Conservation (phyloP, 1,140 invertebrate species). For the Heterodera carotae region DNA sequence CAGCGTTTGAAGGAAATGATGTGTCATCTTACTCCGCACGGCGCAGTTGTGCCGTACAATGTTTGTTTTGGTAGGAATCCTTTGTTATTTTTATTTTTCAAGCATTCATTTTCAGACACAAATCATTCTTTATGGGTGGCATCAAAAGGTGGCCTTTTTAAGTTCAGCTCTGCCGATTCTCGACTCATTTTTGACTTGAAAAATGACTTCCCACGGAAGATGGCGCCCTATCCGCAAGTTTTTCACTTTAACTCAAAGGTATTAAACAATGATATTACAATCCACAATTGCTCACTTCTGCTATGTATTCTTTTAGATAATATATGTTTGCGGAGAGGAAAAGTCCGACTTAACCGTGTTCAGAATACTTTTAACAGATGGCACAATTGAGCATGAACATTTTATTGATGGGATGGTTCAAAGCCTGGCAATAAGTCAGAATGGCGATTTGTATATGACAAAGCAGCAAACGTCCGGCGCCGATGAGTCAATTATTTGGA, state of each 20-base stretch:
- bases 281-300: too few relatives aligned
- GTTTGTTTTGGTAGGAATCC: conserved; percentile 41
- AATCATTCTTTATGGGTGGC: conserved; percentile 58
- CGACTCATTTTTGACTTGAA: conserved; percentile 54
- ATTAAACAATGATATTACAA: neutral
- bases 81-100: neutral
- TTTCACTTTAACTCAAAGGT: conserved; percentile 54
- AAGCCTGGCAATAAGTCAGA: conserved; percentile 48
- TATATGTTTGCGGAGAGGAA: conserved; percentile 54
- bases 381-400: conserved; percentile 59
- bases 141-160: conserved; percentile 62
- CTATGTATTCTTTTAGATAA: conserved; percentile 51
- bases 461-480: conserved; percentile 37
- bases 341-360: conserved; percentile 50
- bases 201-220: conserved; percentile 63
- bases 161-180: conserved; percentile 39
- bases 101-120: conserved; percentile 32
- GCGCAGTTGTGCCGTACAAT: conserved; percentile 59
- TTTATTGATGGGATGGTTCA: conserved; percentile 62
- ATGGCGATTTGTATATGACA: conserved; percentile 59
- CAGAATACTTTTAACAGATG: conserved; percentile 52
- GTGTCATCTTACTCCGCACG: conserved; percentile 56
- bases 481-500: conserved; percentile 58
- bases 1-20: conserved; percentile 61
- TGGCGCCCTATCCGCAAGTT: conserved; percentile 61